Percentiles rank a stretch among this genome's conserved stretches.
Evolutionary conservation across 92 coral and sea anemone genomes (phyloP).

Genomic region (Umimayanthus kanabou): DNA sequence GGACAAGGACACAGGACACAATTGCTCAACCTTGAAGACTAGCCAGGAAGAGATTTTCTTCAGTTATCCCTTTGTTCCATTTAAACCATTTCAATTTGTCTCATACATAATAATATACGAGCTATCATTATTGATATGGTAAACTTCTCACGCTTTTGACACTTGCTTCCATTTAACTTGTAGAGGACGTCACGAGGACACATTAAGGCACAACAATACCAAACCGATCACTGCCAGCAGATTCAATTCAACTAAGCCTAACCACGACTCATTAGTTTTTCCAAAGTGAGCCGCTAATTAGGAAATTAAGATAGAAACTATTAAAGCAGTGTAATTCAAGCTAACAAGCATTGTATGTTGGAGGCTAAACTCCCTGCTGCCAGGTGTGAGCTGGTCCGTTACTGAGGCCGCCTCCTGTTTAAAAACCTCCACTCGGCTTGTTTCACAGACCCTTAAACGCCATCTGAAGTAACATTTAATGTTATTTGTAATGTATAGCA

Average conservation of each 20-base stretch:
- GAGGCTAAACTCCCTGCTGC: conserved; percentile 46
- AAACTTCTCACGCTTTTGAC: conserved; percentile 63
- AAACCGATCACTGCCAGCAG: conserved; percentile 16
- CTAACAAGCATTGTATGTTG: conserved; percentile 65
- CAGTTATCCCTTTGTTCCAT: conserved; percentile 55
- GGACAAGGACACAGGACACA: conserved; percentile 10
- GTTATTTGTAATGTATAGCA: conserved; percentile 46
- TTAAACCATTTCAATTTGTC: conserved; percentile 55
- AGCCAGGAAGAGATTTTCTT: conserved; percentile 35
- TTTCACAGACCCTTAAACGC: conserved; percentile 34
- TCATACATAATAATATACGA: conserved; percentile 62
- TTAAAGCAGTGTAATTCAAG: conserved; percentile 64
- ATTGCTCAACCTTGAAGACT: conserved; percentile 3
- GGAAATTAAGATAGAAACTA: conserved; percentile 63
- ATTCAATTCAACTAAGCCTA: conserved; percentile 53
- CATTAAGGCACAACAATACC: conserved; percentile 46
- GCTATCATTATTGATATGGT: conserved; percentile 65
- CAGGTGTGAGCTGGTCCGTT: conserved; percentile 78
- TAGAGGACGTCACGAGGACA: conserved; percentile 27
- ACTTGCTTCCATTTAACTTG: conserved; percentile 41
- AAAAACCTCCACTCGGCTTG: conserved; percentile 17
- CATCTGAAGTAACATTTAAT: conserved; percentile 52
- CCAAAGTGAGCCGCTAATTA: conserved; percentile 86
- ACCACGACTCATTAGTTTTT: conserved; percentile 68
- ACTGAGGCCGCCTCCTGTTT: conserved; percentile 84